Percentiles rank a stretch among this genome's conserved stretches.
These are phyloP conservation scores for Drosophila lacteicornis DNA, from an alignment of 1,140 invertebrate genomes.

Conservation along the genomic window DNA sequence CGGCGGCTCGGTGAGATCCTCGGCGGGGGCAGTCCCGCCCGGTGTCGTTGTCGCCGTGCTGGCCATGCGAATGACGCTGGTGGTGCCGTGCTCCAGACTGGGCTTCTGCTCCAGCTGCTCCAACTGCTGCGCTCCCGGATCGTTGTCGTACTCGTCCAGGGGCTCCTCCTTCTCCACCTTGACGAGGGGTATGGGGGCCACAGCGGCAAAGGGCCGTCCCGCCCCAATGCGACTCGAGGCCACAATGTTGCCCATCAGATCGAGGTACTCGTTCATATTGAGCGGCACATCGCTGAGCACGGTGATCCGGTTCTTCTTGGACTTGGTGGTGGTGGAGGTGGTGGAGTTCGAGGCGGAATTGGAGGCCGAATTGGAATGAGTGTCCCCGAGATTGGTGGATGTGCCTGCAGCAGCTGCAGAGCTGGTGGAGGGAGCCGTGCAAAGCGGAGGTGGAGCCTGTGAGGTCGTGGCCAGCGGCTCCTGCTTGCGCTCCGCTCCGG, in stretches of 20 bases:
- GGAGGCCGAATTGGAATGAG: slow-evolving; percentile 48
- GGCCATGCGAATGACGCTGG: slow-evolving; percentile 82
- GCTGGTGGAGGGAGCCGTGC: slow-evolving; percentile 61
- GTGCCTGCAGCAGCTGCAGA: slow-evolving; percentile 34
- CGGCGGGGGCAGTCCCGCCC: slow-evolving; percentile 24
- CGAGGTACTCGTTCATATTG: slow-evolving; percentile 81
- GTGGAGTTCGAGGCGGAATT: slow-evolving; percentile 33
- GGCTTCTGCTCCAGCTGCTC: slow-evolving; percentile 59
- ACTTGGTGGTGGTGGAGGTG: slow-evolving; percentile 43
- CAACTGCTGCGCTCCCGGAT: slow-evolving; percentile 3
- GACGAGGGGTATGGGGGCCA: slow-evolving; percentile 71
- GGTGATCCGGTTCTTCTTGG: slow-evolving; percentile 78
- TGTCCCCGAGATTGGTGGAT: slow-evolving; percentile 22
- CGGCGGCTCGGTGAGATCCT: slow-evolving; percentile 69
- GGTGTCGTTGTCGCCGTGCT: slow-evolving; percentile 52
- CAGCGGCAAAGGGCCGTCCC: slow-evolving; percentile 61
- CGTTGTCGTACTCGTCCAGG: slow-evolving; percentile 65
- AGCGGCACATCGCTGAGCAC: slow-evolving; percentile 82
- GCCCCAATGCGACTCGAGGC: slow-evolving; percentile 77
- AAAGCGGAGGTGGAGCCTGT: slow-evolving; percentile 29
- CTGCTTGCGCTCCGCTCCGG: slow-evolving; percentile 25
- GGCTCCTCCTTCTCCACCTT: slow-evolving; percentile 83
- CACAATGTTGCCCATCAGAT: slow-evolving; percentile 81
- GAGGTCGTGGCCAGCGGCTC: slow-evolving; percentile 1
- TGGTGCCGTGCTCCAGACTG: slow-evolving; percentile 63